These are phyloP conservation scores for Squalus acanthias DNA, from an alignment of 2,797 vertebrate species.

Conservation along the genomic window DNA sequence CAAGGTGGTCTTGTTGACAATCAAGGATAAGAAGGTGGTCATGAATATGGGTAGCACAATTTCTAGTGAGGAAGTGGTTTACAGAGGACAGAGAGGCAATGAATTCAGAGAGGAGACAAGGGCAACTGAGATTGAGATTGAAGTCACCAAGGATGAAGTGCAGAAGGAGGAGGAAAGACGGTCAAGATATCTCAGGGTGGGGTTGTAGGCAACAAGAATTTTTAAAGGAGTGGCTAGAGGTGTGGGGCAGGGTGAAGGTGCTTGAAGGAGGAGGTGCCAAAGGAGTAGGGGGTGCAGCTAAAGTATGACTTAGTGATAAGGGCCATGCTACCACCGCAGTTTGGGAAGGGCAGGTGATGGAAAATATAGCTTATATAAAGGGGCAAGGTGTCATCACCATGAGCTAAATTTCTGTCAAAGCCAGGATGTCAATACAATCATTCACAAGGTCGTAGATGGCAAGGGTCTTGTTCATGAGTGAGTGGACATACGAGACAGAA, in stretches of 20 bases:
- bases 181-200: neutral
- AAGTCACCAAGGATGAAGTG: neutral
- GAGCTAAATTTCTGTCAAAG: neutral
- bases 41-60: neutral
- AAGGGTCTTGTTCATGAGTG: neutral
- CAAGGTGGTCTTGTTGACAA: neutral
- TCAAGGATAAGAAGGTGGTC: neutral
- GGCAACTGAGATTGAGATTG: no score
- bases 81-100: neutral
- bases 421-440: neutral
- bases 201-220: neutral
- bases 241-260: neutral
- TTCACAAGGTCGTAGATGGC: neutral
- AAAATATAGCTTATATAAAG: neutral
- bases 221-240: neutral
- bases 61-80: neutral
- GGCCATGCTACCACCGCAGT: neutral
- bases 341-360: neutral
- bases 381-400: neutral
- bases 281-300: neutral
- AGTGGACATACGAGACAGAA: neutral
- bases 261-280: neutral
- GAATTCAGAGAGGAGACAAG: neutral
- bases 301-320: neutral
- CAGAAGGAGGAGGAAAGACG: neutral